Evolutionary conservation across 2,888 invertebrate genomes (phyloP).

Genomic region (Meteorus cinctellus): DNA sequence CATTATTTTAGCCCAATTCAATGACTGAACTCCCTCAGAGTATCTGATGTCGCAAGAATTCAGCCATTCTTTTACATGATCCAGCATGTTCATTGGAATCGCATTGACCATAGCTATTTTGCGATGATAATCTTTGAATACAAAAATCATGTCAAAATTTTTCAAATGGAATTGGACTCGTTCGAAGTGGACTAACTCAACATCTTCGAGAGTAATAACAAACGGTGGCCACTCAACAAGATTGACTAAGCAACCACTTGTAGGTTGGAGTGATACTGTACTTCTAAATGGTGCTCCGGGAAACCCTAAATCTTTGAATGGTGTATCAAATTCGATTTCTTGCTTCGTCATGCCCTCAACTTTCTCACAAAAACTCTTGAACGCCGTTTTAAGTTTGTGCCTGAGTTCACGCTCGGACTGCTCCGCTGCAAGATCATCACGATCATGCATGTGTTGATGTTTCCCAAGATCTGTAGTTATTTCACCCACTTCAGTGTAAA

Average conservation of each 20-base stretch:
- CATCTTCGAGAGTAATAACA: constrained; percentile 97
- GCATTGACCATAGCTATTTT: constrained; percentile 98
- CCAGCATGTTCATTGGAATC: constrained; percentile 99
- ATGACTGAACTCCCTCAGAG: constrained; percentile 97
- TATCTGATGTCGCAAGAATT: constrained; percentile 98
- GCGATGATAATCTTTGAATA: constrained; percentile 97
- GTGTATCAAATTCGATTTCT: constrained; percentile 98
- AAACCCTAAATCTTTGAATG: constrained; percentile 98
- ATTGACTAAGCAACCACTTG: constrained; percentile 97
- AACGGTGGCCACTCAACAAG: constrained; percentile 99
- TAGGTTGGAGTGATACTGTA: constrained; percentile 96
- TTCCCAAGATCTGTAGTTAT: constrained; percentile 99
- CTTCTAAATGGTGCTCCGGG: constrained; percentile 98
- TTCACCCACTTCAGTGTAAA: constrained; percentile 99
- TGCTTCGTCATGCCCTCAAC: constrained; percentile 96
- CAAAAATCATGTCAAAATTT: constrained; percentile 99
- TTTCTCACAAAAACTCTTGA: constrained; percentile 98
- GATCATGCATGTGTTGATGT: constrained; percentile 99
- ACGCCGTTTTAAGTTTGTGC: constrained; percentile 97
- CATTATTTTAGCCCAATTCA: constrained; percentile 99
- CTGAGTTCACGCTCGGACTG: constrained; percentile 98
- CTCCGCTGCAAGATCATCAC: constrained; percentile 98
- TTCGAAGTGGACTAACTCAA: constrained; percentile 98
- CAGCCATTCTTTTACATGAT: constrained; percentile 99
- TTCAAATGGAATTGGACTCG: constrained; percentile 98